Percentiles rank a stretch among this genome's conserved stretches.
These are phyloP conservation scores for Esperia sulphurella DNA, from an alignment of 2,888 invertebrate genomes.

Conservation along the genomic window DNA sequence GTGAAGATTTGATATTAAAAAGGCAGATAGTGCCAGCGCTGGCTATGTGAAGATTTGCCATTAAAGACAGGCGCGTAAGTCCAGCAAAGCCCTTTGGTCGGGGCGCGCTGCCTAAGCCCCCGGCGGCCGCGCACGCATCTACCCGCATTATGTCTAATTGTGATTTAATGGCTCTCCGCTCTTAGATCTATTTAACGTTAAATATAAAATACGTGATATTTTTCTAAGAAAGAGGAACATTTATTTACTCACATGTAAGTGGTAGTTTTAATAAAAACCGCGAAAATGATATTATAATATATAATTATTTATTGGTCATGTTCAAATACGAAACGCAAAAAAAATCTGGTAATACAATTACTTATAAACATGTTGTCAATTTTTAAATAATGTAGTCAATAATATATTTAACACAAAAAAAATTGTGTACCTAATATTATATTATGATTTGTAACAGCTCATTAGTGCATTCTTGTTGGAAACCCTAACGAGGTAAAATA, in stretches of 20 bases:
- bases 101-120: constrained; percentile 48
- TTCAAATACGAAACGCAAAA: no score
- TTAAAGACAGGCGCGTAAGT: constrained; percentile 51
- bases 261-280: background rate
- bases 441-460: no score
- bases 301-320: no score
- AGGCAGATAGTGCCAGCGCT: no score
- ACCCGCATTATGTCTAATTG: constrained; percentile 76
- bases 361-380: no score
- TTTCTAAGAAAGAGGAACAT: background rate
- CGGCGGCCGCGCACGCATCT: constrained; percentile 62
- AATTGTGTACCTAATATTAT: no score
- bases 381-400: no score
- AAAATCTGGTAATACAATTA: no score
- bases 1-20: no score
- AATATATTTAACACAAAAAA: no score
- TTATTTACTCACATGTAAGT: background rate
- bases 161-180: constrained; percentile 71
- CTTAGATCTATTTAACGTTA: constrained; percentile 59
- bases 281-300: background rate
- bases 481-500: no score
- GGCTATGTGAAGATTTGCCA: background rate
- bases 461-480: no score
- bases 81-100: constrained; percentile 56
- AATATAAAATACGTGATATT: constrained; percentile 45